These are phyloP conservation scores for Rhadina sibilatrix DNA, from an alignment of 2,113 vertebrate species.

Conservation along the genomic window DNA sequence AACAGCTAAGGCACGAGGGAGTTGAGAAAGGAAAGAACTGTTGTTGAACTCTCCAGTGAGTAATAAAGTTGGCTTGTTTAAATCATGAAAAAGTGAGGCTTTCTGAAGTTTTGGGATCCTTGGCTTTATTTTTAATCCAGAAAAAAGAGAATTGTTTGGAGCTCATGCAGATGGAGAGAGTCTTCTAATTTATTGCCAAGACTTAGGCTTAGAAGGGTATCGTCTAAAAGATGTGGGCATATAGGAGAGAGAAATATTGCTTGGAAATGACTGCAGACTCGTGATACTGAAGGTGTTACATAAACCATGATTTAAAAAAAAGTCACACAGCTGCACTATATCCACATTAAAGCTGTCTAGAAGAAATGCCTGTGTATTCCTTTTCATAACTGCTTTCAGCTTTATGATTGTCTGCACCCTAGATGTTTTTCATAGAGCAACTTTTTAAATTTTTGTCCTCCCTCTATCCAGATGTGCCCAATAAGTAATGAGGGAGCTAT, in stretches of 20 bases:
- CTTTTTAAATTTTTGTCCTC: background rate
- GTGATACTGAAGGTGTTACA: background rate
- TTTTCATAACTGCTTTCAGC: background rate
- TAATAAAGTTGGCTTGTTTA: background rate
- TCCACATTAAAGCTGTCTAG: background rate
- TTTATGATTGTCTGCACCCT: background rate
- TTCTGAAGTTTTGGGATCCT: background rate
- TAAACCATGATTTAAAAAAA: background rate
- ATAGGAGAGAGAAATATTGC: background rate
- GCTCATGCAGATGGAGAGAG: background rate
- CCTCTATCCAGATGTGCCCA: accelerated
- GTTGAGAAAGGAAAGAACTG: background rate
- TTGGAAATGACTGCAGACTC: background rate
- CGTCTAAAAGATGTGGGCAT: background rate
- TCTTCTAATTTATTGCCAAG: background rate
- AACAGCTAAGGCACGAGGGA: background rate
- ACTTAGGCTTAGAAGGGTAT: background rate
- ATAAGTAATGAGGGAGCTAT: background rate
- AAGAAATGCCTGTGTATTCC: background rate
- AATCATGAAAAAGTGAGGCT: background rate
- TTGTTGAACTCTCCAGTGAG: background rate
- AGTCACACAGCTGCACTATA: background rate
- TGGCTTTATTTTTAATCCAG: background rate
- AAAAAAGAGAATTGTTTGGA: background rate
- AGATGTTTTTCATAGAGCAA: background rate